A percentile compares a stretch with the other conserved stretches of the same genome.
These are phyloP conservation scores for Actinemys pallida DNA, from an alignment of 2,113 vertebrate genomes.

Conservation along the genomic window DNA sequence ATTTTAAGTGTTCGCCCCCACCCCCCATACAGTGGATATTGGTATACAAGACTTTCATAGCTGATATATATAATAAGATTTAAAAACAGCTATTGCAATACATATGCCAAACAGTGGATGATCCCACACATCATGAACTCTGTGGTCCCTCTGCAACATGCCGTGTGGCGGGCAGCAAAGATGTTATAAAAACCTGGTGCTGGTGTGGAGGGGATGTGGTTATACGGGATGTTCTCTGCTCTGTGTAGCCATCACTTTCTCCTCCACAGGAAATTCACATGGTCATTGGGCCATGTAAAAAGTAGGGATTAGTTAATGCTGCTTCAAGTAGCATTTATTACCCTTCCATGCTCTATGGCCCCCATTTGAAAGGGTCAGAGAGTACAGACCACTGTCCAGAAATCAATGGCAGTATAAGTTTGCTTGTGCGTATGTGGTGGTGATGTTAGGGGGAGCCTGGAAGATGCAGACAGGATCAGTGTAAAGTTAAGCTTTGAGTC, in stretches of 20 bases:
- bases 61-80: constrained; percentile 12
- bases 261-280: neutral
- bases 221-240: neutral
- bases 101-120: neutral
- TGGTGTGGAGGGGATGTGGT: neutral
- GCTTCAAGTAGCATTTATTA: constrained; percentile 31
- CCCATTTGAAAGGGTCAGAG: constrained; percentile 14
- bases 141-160: neutral
- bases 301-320: neutral
- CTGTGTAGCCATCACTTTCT: neutral
- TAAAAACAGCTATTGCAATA: neutral
- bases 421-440: neutral
- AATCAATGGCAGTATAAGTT: constrained; percentile 41
- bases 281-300: neutral
- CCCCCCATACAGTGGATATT: neutral
- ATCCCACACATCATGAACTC: neutral
- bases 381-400: neutral
- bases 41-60: constrained; percentile 15
- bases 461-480: neutral
- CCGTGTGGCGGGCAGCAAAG: neutral
- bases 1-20: neutral
- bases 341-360: neutral
- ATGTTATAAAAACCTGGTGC: constrained; percentile 20
- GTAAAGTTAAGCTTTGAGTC: neutral
- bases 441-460: constrained; percentile 23